Base-by-base conservation (phyloP, 2,113 vertebrate species). In the Rhabdornis inornatus region DNA sequence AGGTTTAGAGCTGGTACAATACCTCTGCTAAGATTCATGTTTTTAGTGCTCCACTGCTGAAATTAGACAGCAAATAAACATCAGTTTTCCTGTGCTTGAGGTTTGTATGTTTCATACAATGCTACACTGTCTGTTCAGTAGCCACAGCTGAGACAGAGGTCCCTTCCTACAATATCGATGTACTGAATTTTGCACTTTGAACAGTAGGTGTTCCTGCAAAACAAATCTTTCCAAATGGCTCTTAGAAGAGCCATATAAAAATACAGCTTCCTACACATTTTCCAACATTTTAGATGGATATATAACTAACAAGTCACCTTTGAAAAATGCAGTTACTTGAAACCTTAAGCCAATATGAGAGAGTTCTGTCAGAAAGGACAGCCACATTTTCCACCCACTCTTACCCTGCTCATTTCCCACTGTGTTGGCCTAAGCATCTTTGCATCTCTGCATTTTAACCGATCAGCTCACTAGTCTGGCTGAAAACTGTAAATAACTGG, bases 261-360 rank as follows among this genome's bases (percentile, higher is more conserved):
- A 87, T 59, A 83, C 35, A 66, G 30, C 83, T 95, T 93, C 83
- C 89, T 89, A 93, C 83, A 90, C 88, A 77, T 65, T 86, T 92
- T 75, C 79, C 80, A 95, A 55, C 56, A 87, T 78, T 71, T 93
- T 30, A 90, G 71, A 94, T 74, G 42, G 64, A 80, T 68, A 11
- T 40, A 25, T 59, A 94, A 64, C 72, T 77, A 71, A 47, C 55
- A 83, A 93, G 28, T 52, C 91, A 81, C 86, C 80, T 92, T 59
- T 80, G 33, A 97, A 87, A 89, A 93, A 92, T 15, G 30, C 40
- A 61, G 66, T 49, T 93, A 80, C 59, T 92, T 82, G 91, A 93
- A 87, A 83, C 24, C 59, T 77, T 55, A 80, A 70, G 39, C 55
- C 64, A 50, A 18, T 42, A 70, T 20, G 19, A 80, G 37, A 39